Conservation (phyloP, 2,797 vertebrate genomes). For the Tachyglossus aculeatus region DNA sequence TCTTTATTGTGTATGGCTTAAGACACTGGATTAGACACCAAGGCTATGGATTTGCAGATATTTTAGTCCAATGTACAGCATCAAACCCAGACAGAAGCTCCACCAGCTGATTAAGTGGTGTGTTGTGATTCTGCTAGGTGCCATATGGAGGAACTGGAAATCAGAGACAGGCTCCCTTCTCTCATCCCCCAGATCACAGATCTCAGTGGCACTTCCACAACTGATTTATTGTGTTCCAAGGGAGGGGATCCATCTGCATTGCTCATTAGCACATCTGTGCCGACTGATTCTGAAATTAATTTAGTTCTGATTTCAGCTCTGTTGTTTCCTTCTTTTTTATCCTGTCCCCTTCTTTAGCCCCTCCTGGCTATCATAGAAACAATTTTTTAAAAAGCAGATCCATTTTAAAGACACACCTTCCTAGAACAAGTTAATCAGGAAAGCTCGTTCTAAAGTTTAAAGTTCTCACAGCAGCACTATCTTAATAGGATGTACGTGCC, state of each 20-base stretch:
- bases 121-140: neutral
- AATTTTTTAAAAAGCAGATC: too few relatives aligned
- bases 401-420: too few relatives aligned
- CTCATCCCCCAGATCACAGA: conserved; percentile 22
- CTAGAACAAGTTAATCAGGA: too few relatives aligned
- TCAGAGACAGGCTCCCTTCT: neutral
- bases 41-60: too few relatives aligned
- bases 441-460: too few relatives aligned
- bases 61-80: too few relatives aligned
- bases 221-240: conserved; percentile 3
- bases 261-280: conserved; percentile 36
- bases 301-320: conserved; percentile 8
- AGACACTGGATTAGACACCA: too few relatives aligned
- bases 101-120: neutral
- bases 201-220: neutral
- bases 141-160: neutral
- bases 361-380: too few relatives aligned
- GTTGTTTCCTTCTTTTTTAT: neutral
- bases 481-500: too few relatives aligned
- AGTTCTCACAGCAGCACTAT: too few relatives aligned
- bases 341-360: neutral
- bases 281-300: neutral
- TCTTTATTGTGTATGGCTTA: too few relatives aligned
- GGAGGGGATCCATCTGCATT: conserved; percentile 25
- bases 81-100: neutral